Base-by-base conservation (phyloP, 1,140 invertebrate species). In the Cepaea nemoralis region DNA sequence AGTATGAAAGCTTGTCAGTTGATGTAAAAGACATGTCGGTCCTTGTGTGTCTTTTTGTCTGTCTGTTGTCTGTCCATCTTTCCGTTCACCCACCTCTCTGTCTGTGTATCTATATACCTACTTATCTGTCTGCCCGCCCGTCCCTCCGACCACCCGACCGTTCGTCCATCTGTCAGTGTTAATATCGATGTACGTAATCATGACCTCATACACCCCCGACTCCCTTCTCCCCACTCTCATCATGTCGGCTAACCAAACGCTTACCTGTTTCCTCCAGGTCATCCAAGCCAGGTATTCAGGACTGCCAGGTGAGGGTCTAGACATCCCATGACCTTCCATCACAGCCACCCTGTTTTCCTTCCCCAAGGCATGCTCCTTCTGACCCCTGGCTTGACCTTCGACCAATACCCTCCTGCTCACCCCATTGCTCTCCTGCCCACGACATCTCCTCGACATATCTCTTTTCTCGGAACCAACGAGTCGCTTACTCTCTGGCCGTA, bases 211-310 rank as follows among this genome's bases (percentile, higher is more conserved):
- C 16, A 10, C 16, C 6, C 16, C 42, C 42, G 16, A 45, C 16
- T 16, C 42, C 42, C 42, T 6, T 45, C 42, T 45, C 16, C 16
- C 6, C 42, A 45, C 16, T 45, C 42, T 6, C 16, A 10, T 45
- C 42, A 45, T 16, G 8, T 10, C 42, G 16, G 16, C 42, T 16
- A 45, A 16, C 6, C 8, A 45, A 45, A 45, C 42, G 16, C 31
- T 33, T 42, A 73, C 70, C 70, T 76, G 42, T 27, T 76, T 76
- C 35, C 74, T 76, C 74, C 74, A 76, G 5, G 74, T 76, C 74
- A 76, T 59, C 74, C 74, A 76, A 12, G 74, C 74, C 33, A 27
- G 35, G 74, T 76, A 76, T 27, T 76, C 74, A 16, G 8, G 37
- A 45, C 37, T 73, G 24, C 70, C 70, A 16, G 70, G 70, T 12